phyloP scores from a whole-genome alignment of 2,113 vertebrate species.

The Melanostigma gelatinosum region DNA sequence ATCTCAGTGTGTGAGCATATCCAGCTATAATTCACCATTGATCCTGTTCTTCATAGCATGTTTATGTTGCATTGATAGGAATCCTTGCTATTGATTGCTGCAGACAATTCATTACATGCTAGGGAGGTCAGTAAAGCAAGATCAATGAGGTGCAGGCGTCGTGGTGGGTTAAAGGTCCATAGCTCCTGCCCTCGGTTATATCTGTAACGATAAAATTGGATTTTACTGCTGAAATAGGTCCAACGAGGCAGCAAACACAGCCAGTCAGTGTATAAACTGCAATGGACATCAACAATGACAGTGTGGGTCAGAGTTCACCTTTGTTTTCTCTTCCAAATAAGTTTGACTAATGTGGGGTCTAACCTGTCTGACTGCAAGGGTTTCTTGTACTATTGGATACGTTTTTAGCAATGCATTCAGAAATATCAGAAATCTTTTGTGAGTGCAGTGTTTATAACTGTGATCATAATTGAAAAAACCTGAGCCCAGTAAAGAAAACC shows the following conservation, averaged over 20 bases:
- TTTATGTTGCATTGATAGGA: slow-evolving; percentile 34
- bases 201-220: not conserved
- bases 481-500: not conserved
- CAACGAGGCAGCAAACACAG: not conserved
- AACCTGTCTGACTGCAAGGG: not conserved
- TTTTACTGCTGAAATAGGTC: not conserved
- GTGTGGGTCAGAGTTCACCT: not conserved
- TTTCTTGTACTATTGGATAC: not conserved
- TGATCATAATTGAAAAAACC: not conserved
- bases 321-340: not conserved
- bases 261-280: not conserved
- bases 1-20: slow-evolving; percentile 18
- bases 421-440: not conserved
- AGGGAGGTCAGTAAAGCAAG: slow-evolving; percentile 18
- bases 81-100: slow-evolving; percentile 36
- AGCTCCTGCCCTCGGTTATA: not conserved
- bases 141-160: slow-evolving; percentile 31
- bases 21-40: slow-evolving; percentile 26
- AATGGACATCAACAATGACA: not conserved
- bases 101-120: slow-evolving; percentile 31
- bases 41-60: slow-evolving; percentile 20
- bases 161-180: not conserved
- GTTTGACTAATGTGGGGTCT: not conserved
- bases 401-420: not conserved
- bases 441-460: not conserved